These are phyloP conservation scores for Schizotus pectinicornis DNA, from an alignment of 2,888 invertebrate genomes.

Conservation along the genomic window DNA sequence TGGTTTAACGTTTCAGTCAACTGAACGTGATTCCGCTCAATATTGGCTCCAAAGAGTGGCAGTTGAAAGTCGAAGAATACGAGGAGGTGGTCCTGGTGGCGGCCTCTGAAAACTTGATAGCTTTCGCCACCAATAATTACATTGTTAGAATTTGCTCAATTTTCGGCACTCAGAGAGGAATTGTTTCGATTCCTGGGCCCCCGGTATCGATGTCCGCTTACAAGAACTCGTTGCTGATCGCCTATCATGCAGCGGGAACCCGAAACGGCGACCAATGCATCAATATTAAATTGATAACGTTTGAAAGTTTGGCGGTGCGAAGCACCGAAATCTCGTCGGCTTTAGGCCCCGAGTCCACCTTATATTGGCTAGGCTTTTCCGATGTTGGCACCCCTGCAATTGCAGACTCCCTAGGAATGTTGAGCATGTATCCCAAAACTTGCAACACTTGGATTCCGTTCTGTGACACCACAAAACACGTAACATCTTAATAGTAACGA, in stretches of 20 bases:
- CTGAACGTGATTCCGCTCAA: constrained; percentile 77
- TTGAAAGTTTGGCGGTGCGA: constrained; percentile 51
- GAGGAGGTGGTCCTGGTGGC: constrained; percentile 77
- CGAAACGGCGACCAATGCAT: constrained; percentile 64
- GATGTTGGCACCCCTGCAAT: constrained; percentile 82
- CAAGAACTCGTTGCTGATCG: constrained; percentile 67
- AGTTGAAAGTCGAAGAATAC: constrained; percentile 73
- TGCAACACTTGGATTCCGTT: constrained; percentile 82
- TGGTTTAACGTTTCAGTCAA: constrained; percentile 65
- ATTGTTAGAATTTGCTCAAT: constrained; percentile 83
- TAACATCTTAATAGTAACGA: constrained; percentile 56
- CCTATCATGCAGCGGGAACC: constrained; percentile 68
- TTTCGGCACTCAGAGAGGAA: constrained; percentile 85
- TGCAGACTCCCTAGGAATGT: constrained; percentile 77
- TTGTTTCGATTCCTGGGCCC: constrained; percentile 75
- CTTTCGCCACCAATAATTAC: constrained; percentile 76
- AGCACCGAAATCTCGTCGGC: constrained; percentile 66
- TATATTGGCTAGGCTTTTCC: constrained; percentile 81
- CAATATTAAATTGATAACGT: constrained; percentile 62
- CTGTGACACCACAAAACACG: constrained; percentile 75
- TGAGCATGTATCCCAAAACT: constrained; percentile 73
- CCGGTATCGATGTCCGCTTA: constrained; percentile 72
- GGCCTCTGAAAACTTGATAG: constrained; percentile 77
- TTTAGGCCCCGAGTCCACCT: constrained; percentile 68
- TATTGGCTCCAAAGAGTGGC: constrained; percentile 87